A percentile compares a stretch with the other conserved stretches of the same genome.
Evolutionary conservation across 1,140 invertebrate genomes (phyloP).

Genomic region (Euglossa dilemma): DNA sequence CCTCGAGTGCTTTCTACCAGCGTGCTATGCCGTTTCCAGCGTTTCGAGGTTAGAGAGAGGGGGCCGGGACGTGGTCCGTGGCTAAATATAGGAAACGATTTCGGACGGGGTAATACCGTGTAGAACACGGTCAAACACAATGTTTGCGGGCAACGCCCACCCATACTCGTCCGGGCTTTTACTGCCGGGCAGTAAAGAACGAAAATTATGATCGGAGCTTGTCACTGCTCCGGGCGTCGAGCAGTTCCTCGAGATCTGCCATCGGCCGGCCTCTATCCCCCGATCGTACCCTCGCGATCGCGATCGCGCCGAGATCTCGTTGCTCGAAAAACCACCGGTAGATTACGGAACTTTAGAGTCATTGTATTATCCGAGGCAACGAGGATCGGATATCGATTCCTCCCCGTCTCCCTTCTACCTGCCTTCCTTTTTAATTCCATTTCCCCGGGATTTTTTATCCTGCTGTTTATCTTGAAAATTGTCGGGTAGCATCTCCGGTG

Average conservation of each 20-base stretch:
- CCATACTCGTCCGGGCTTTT: constrained; percentile 71
- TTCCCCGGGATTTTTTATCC: no score
- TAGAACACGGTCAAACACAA: constrained; percentile 73
- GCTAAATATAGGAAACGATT: constrained; percentile 73
- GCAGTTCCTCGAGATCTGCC: constrained; percentile 53
- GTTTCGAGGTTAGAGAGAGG: background rate
- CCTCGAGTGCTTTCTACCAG: background rate
- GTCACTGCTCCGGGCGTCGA: constrained; percentile 75
- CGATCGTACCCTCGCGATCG: constrained; percentile 8
- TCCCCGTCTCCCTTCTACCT: background rate
- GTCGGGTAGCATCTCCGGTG: no score
- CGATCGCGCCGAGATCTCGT: background rate
- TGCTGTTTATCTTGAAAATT: no score
- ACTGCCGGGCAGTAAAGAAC: constrained; percentile 75
- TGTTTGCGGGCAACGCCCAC: constrained; percentile 77
- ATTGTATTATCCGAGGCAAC: no score
- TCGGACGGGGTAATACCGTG: constrained; percentile 62
- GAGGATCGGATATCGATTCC: background rate
- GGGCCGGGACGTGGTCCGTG: constrained; percentile 39
- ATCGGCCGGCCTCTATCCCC: constrained; percentile 16
- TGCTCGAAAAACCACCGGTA: background rate
- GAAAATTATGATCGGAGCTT: constrained; percentile 77
- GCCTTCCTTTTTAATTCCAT: no score
- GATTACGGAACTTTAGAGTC: no score
- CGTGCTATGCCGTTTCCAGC: background rate